A percentile compares a stretch with the other conserved stretches of the same genome.
phyloP scores from a whole-genome alignment of 2,888 invertebrate genomes.

The Campoplex nolae region DNA sequence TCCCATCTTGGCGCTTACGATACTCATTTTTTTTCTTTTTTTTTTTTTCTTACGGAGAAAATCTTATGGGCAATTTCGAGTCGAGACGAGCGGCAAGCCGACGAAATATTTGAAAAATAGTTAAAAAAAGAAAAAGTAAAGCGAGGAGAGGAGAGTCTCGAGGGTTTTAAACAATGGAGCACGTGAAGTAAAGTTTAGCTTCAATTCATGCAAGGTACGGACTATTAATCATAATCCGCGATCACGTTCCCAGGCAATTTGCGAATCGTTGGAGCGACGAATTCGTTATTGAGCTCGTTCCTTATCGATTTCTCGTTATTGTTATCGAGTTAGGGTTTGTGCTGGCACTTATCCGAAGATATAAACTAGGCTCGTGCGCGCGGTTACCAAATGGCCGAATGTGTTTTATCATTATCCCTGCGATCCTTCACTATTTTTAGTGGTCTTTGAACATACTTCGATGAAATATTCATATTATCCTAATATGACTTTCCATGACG shows the following conservation, averaged over 20 bases:
- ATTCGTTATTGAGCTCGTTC: slow-evolving; percentile 58
- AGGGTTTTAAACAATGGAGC: slow-evolving; percentile 37
- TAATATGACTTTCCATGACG: background rate
- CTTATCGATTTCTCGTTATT: slow-evolving; percentile 68
- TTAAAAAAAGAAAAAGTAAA: slow-evolving; percentile 25
- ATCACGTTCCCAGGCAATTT: slow-evolving; percentile 70
- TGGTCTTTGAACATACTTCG: slow-evolving; percentile 31
- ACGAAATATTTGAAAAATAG: slow-evolving; percentile 1
- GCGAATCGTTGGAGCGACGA: slow-evolving; percentile 67
- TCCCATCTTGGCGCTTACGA: slow-evolving; percentile 4
- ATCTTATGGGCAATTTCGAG: slow-evolving; percentile 28
- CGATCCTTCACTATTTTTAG: slow-evolving; percentile 21
- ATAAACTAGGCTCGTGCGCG: slow-evolving; percentile 60
- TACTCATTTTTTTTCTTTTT: slow-evolving; percentile 22
- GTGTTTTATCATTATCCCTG: slow-evolving; percentile 63
- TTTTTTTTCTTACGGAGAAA: slow-evolving; percentile 11
- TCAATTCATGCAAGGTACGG: slow-evolving; percentile 69
- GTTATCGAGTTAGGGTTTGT: slow-evolving; percentile 62
- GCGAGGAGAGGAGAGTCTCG: slow-evolving; percentile 62
- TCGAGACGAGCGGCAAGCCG: background rate
- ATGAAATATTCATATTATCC: slow-evolving; percentile 7
- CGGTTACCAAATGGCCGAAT: slow-evolving; percentile 59
- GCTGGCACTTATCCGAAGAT: slow-evolving; percentile 65
- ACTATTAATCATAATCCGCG: slow-evolving; percentile 72
- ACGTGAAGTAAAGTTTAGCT: slow-evolving; percentile 65